These are phyloP conservation scores for Aleadryas rufinucha DNA, from an alignment of 2,113 vertebrate species.

Conservation along the genomic window DNA sequence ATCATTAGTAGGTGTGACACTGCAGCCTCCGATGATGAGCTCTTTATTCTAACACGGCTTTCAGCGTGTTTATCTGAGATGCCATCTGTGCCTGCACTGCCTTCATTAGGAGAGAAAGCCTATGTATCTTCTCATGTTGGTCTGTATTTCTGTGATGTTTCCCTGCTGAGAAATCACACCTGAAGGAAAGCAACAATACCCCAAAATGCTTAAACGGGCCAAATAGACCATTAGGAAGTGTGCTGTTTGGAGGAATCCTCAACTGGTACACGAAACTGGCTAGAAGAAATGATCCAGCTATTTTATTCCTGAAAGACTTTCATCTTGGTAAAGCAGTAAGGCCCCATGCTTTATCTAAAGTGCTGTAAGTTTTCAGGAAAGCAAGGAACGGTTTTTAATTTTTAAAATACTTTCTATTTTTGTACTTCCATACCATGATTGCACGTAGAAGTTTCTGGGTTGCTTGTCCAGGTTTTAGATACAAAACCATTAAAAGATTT, in stretches of 20 bases:
- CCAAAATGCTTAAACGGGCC: neutral
- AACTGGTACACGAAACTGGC: neutral
- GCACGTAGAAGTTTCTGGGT: neutral
- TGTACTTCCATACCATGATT: neutral
- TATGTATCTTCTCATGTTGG: neutral
- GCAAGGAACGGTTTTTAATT: neutral
- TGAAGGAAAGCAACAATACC: neutral
- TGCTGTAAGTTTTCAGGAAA: neutral
- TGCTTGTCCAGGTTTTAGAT: neutral
- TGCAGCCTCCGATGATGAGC: slow-evolving; percentile 22
- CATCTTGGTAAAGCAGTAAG: neutral
- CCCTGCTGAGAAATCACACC: slow-evolving; percentile 12
- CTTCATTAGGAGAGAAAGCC: slow-evolving; percentile 19
- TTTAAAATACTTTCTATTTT: neutral
- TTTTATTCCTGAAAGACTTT: neutral
- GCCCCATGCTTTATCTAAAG: neutral
- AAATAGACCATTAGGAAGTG: neutral
- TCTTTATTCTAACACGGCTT: slow-evolving; percentile 21
- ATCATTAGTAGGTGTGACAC: slow-evolving; percentile 57
- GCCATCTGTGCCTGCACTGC: slow-evolving; percentile 40
- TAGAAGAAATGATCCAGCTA: neutral
- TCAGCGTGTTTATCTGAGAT: slow-evolving; percentile 5
- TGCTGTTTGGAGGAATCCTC: neutral
- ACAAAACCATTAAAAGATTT: neutral
- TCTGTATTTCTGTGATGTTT: neutral